Base-by-base conservation (phyloP, 2,888 invertebrate species). In the Anoncus sp. region DNA sequence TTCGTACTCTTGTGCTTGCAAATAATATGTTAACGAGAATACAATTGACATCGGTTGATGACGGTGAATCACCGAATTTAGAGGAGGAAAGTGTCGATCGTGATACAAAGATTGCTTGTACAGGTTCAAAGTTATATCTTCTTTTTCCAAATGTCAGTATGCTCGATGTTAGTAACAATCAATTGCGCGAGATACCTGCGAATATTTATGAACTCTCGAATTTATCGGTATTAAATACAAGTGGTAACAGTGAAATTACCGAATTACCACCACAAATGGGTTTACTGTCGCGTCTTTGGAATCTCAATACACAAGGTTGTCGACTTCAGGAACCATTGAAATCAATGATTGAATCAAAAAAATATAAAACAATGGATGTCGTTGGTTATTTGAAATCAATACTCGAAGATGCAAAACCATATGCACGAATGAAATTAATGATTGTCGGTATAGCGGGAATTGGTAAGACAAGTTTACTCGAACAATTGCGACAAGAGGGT, bases 251-350 rank as follows among this genome's bases (percentile, higher is more conserved):
- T 83, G 97, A 97, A 45, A 94, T 98, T 66, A 94, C 94, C 5
- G 96, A 98, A 87, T 93, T 99, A 67, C 99, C 99, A 0, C 96
- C 99, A 0, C 97, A 98, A 91, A 96, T 99, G 95, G 99, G 99
- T 0, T 92, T 98, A 7, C 93, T 99, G 2, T 96, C 96, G 0
- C 95, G 98, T n/a, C 93, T 99, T 45, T 99, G 99, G 99, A 99
- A 98, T 92, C 92, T 99, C 45, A 98, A 97, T 91, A 96, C 98
- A 2, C 94, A 96, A 51, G 98, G 98, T 2, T 99, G 99, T 88
- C 93, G 95, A 27, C 92, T 98, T 12, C 95, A 95, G 85, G 98
- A 98, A 88, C 98, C 98, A 0, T 92, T 98, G 0, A 95, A 95
- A 79, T 95, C 96, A 0, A 98, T 98, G 97, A 96, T 99, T 76